These are phyloP conservation scores for Agapornis canus DNA, from an alignment of 2,797 vertebrate species.

Conservation along the genomic window DNA sequence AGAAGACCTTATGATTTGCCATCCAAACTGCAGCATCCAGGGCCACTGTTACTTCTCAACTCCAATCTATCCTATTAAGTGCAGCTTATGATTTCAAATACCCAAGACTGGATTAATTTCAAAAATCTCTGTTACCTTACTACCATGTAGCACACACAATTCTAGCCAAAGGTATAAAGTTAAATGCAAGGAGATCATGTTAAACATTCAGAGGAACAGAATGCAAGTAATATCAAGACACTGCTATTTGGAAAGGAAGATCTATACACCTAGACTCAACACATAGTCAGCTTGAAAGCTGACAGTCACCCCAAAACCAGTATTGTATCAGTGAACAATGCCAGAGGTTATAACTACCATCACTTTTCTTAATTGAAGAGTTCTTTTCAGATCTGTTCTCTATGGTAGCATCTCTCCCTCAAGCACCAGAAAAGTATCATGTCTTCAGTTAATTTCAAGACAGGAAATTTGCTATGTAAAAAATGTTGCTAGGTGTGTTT, in stretches of 20 bases:
- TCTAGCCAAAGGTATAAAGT: not conserved
- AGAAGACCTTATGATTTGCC: not conserved
- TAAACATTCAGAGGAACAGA: not conserved
- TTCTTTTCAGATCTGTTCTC: not conserved
- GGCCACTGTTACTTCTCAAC: not conserved
- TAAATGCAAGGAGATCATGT: not conserved
- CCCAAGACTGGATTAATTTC: not conserved
- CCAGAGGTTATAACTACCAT: not conserved
- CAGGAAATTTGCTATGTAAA: not conserved
- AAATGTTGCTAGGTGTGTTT: not conserved
- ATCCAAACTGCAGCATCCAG: not conserved
- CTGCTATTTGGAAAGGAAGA: not conserved
- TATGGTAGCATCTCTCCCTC: not conserved
- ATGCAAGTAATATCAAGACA: not conserved
- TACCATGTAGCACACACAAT: fast-evolving
- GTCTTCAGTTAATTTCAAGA: not conserved
- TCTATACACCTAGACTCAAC: not conserved
- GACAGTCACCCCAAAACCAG: not conserved
- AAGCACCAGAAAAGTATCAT: not conserved
- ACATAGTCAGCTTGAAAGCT: not conserved
- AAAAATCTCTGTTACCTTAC: not conserved
- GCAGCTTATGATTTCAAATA: not conserved
- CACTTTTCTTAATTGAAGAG: not conserved
- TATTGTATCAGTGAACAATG: not conserved
- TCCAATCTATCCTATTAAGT: not conserved